A percentile compares a stretch with the other conserved stretches of the same genome.
Conservation (phyloP, 1,140 invertebrate genomes). For the Pseudomyrmex dendroicus region DNA sequence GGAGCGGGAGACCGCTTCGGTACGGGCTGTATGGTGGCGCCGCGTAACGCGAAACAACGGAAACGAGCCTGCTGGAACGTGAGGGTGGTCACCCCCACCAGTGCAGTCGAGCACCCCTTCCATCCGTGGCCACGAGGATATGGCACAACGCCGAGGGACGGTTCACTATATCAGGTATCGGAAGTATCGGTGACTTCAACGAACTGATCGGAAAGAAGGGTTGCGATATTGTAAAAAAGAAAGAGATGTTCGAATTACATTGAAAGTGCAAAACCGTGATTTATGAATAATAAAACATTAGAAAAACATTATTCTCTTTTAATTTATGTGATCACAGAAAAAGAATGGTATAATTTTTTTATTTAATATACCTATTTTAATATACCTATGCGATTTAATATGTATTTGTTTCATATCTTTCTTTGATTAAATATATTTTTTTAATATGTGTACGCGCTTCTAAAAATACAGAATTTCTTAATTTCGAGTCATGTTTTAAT, state of each 20-base stretch:
- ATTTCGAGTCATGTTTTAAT: too few relatives aligned
- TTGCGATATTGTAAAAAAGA: slow-evolving; percentile 31
- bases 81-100: slow-evolving; percentile 81
- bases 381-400: neutral
- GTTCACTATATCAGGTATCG: slow-evolving; percentile 81
- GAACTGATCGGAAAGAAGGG: slow-evolving; percentile 84
- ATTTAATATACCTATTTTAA: neutral
- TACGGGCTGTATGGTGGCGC: slow-evolving; percentile 82
- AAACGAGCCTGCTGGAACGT: slow-evolving; percentile 75
- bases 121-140: slow-evolving; percentile 74
- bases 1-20: slow-evolving; percentile 71
- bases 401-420: neutral
- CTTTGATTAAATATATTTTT: neutral
- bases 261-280: neutral
- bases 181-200: slow-evolving; percentile 86
- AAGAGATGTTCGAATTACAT: neutral
- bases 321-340: neutral
- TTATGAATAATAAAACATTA: neutral
- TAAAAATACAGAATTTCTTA: too few relatives aligned
- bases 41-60: slow-evolving; percentile 63
- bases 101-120: slow-evolving; percentile 63
- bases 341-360: neutral
- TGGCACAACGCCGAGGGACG: slow-evolving; percentile 72
- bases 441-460: too few relatives aligned
- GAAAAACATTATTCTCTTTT: too few relatives aligned